phyloP scores from a whole-genome alignment of 2,888 invertebrate genomes.

The Cantharis nigra region DNA sequence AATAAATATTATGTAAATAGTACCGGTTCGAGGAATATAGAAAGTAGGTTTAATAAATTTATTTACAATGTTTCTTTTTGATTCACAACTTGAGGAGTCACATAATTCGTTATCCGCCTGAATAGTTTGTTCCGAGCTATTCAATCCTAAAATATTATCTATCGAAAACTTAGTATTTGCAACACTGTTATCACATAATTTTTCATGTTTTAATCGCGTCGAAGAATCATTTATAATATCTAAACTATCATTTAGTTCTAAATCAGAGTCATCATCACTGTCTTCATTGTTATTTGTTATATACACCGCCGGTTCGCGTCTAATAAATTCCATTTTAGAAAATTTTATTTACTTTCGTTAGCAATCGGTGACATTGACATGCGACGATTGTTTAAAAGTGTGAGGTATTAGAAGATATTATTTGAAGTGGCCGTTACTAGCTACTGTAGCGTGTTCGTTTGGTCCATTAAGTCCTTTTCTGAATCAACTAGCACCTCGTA shows the following conservation, averaged over 20 bases:
- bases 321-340: constrained; percentile 19
- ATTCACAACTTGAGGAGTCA: constrained; percentile 12
- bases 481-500: constrained; percentile 50
- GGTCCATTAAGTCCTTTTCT: constrained; percentile 51
- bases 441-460: constrained; percentile 42
- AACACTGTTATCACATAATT: constrained; percentile 37
- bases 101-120: constrained; percentile 16
- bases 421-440: constrained; percentile 37
- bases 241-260: constrained; percentile 43
- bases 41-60: constrained; percentile 52
- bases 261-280: constrained; percentile 37
- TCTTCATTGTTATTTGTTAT: constrained; percentile 19
- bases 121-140: constrained; percentile 29
- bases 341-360: not conserved
- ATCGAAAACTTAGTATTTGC: constrained; percentile 51
- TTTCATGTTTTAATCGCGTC: constrained; percentile 34
- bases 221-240: constrained; percentile 44
- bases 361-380: not conserved
- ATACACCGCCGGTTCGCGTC: constrained; percentile 28
- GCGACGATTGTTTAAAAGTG: constrained; percentile 22
- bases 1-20: not conserved
- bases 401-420: constrained; percentile 37
- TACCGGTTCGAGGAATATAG: constrained; percentile 9
- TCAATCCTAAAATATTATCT: constrained; percentile 52
- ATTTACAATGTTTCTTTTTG: not conserved